Conservation (phyloP, 2,113 vertebrate genomes). For the Xiphophorus maculatus region DNA sequence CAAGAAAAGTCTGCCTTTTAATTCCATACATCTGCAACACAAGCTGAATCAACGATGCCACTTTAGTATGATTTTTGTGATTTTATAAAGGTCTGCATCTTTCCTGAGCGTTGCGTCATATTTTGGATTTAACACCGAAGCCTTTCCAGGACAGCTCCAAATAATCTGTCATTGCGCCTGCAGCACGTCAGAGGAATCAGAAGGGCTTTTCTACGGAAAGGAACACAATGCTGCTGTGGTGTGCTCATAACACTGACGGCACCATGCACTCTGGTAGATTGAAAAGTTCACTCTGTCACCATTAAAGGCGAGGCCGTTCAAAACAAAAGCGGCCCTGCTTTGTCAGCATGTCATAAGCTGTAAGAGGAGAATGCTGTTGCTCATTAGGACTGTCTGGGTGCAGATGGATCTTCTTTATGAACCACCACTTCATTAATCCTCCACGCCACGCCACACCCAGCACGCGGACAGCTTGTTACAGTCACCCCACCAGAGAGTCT, state of each 20-base stretch:
- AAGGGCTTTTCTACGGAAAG: conserved; percentile 25
- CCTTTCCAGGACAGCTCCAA: conserved; percentile 19
- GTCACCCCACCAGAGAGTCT: conserved; percentile 14
- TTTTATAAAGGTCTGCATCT: conserved; percentile 9
- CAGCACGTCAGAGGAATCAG: conserved; percentile 37
- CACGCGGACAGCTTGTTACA: conserved; percentile 45
- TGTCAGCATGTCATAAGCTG: conserved; percentile 67
- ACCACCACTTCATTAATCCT: conserved; percentile 64
- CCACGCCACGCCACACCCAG: conserved; percentile 41
- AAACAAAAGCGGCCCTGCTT: conserved; percentile 60
- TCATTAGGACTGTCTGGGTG: conserved; percentile 67
- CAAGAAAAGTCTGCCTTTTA: too few species aligned
- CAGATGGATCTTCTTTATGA: conserved; percentile 62
- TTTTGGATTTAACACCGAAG: background rate
- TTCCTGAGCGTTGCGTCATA: conserved; percentile 4
- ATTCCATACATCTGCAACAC: too few species aligned
- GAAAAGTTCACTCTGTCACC: conserved; percentile 67
- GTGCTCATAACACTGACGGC: conserved; percentile 27
- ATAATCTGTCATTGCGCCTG: conserved; percentile 12
- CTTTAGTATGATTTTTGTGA: background rate
- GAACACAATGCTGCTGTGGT: conserved; percentile 28
- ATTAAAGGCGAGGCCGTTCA: conserved; percentile 51
- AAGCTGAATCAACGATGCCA: background rate
- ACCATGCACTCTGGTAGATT: conserved; percentile 72
- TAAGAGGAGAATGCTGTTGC: conserved; percentile 48